Conservation (phyloP, 2,797 vertebrate species). For the Amblyraja radiata region DNA sequence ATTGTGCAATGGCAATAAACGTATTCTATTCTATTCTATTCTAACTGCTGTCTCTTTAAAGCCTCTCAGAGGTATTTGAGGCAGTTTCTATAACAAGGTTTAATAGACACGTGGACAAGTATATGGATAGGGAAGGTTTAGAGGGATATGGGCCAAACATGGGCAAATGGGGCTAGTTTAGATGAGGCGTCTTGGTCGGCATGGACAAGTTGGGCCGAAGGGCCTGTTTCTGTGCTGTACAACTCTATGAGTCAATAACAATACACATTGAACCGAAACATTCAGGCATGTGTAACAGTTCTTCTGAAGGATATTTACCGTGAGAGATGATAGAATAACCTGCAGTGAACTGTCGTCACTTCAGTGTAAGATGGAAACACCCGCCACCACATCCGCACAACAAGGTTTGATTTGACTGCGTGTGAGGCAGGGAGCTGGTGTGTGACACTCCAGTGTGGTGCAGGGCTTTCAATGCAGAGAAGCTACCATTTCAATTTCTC, state of each 20-base stretch:
- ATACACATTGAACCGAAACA: neutral
- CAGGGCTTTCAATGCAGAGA: neutral
- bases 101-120: no score
- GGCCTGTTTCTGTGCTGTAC: no score
- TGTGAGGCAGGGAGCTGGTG: neutral
- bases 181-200: no score
- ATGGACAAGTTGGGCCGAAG: no score
- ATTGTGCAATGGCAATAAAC: no score
- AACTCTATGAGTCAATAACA: neutral
- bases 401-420: constrained; percentile 6
- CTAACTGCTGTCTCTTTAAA: neutral
- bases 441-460: neutral
- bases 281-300: neutral
- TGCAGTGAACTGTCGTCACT: neutral
- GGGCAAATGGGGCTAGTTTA: no score
- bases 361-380: neutral
- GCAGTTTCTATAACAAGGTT: no score
- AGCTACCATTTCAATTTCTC: neutral
- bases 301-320: neutral
- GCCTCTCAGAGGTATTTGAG: no score
- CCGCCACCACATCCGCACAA: constrained; percentile 20
- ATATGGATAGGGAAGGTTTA: no score
- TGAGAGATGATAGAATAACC: neutral
- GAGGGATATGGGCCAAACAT: no score
- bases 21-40: no score